phyloP scores from a whole-genome alignment of 2,113 vertebrate genomes.

The Anas platyrhynchos region DNA sequence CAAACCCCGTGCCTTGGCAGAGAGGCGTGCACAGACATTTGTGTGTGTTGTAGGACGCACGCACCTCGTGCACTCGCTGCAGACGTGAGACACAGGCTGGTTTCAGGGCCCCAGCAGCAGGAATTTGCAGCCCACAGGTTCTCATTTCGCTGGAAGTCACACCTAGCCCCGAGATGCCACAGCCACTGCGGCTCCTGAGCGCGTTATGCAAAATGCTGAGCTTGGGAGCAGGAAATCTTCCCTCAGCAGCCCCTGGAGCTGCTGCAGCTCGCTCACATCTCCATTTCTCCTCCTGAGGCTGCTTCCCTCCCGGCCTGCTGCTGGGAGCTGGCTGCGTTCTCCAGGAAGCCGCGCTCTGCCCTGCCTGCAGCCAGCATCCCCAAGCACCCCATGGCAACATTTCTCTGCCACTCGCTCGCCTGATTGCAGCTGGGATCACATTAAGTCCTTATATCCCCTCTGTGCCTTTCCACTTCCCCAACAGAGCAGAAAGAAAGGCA shows the following conservation, averaged over 20 bases:
- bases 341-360: neutral
- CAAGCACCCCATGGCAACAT: neutral
- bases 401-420: neutral
- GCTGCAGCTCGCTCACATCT: neutral
- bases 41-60: fast-evolving
- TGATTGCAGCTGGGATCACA: neutral
- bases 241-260: neutral
- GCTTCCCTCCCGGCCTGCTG: fast-evolving
- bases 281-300: neutral
- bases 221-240: neutral
- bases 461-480: neutral
- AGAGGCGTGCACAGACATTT: fast-evolving
- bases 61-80: fast-evolving
- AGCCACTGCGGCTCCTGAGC: neutral
- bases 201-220: fast-evolving
- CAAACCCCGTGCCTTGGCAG: fast-evolving
- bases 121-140: fast-evolving
- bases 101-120: neutral
- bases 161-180: fast-evolving
- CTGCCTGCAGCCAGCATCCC: neutral
- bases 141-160: fast-evolving
- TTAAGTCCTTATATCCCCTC: fast-evolving
- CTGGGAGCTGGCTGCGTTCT: neutral
- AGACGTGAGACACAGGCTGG: fast-evolving
- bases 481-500: fast-evolving